phyloP scores from a whole-genome alignment of 2,797 vertebrate genomes.

The Macropus fuliginosus region DNA sequence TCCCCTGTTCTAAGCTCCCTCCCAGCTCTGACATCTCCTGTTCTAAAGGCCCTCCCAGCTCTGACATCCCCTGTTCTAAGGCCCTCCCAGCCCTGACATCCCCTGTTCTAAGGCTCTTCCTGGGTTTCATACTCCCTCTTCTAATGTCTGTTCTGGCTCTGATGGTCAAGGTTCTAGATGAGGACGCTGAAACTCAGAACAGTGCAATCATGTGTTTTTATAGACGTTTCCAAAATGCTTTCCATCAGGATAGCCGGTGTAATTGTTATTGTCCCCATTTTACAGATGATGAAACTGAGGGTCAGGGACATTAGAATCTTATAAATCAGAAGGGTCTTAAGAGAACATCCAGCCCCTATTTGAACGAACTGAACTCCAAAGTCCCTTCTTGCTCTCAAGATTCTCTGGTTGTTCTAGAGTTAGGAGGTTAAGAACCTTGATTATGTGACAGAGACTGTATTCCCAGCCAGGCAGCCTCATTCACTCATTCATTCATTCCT shows the following conservation, averaged over 20 bases:
- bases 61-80: not conserved
- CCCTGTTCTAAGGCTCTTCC: not conserved
- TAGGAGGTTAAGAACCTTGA: not conserved
- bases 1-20: not conserved
- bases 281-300: slow-evolving; percentile 45
- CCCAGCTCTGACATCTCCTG: not conserved
- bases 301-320: not conserved
- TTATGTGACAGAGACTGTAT: not conserved
- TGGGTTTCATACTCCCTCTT: not conserved
- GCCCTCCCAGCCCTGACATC: not conserved
- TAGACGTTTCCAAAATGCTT: not conserved
- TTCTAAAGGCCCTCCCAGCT: not conserved
- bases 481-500: not conserved
- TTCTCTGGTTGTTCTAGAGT: not conserved
- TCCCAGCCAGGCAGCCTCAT: not conserved
- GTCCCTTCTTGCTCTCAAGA: not conserved
- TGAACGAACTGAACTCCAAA: not conserved
- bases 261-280: not conserved
- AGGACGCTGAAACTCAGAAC: slow-evolving; percentile 1
- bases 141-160: not conserved
- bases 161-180: not conserved
- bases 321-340: not conserved
- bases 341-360: not conserved
- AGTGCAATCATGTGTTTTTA: not conserved
- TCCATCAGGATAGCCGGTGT: not conserved